Percentiles rank a stretch among this genome's conserved stretches.
Evolutionary conservation across 2,888 invertebrate species (phyloP).

Genomic region (Caenorhabditis sp.): DNA sequence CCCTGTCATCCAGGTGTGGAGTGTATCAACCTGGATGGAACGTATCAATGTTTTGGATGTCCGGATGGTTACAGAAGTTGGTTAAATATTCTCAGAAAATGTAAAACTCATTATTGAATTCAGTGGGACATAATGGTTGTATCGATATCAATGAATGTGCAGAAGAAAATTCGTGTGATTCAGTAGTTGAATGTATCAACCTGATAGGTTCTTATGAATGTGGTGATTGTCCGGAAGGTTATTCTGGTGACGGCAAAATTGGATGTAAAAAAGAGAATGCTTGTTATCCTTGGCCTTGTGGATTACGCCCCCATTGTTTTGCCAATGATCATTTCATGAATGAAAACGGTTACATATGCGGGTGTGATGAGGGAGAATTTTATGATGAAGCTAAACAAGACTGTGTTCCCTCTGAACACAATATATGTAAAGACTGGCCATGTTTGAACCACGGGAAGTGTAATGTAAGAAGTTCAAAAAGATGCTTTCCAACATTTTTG

Average conservation of each 20-base stretch:
- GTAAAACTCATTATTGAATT: neutral
- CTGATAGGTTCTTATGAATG: conserved; percentile 86
- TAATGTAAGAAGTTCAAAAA: too few relatives aligned
- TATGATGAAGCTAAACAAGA: neutral
- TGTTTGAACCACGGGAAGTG: conserved; percentile 65
- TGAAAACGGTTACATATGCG: neutral
- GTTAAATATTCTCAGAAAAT: too few relatives aligned
- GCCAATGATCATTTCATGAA: neutral
- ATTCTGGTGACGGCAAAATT: conserved; percentile 53
- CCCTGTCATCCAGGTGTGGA: conserved; percentile 75
- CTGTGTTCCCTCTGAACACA: conserved; percentile 39
- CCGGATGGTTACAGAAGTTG: conserved; percentile 76
- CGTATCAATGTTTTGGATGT: conserved; percentile 88
- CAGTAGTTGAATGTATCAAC: conserved; percentile 86
- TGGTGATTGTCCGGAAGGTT: conserved; percentile 71
- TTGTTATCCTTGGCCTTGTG: neutral
- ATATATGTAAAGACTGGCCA: conserved; percentile 34
- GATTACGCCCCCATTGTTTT: neutral
- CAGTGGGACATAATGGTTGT: conserved; percentile 74
- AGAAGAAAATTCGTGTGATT: conserved; percentile 83
- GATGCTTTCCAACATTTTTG: too few relatives aligned
- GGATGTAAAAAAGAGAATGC: neutral
- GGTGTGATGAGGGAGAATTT: conserved; percentile 17
- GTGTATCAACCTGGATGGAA: conserved; percentile 90
- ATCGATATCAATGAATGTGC: conserved; percentile 88